phyloP scores from a whole-genome alignment of 2,797 vertebrate species.

The Coregonus sp. region DNA sequence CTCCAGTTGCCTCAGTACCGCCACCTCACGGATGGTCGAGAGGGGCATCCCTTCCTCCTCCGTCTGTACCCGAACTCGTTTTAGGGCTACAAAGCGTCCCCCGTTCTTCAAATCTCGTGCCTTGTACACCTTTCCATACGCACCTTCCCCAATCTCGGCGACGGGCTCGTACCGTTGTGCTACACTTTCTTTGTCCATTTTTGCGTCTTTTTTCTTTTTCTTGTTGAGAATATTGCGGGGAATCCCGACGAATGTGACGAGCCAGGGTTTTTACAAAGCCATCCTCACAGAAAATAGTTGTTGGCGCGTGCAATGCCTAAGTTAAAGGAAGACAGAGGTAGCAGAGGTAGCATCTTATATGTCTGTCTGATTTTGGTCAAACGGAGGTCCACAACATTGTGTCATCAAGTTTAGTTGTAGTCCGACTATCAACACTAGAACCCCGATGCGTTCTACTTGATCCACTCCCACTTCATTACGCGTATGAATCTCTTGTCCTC shows the following conservation, averaged over 20 bases:
- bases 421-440: constrained; percentile 64
- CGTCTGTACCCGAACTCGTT: constrained; percentile 95
- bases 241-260: constrained; percentile 76
- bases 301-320: constrained; percentile 73
- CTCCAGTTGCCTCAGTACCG: constrained; percentile 97
- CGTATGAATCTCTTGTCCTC: constrained; percentile 57
- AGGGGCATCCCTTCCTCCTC: constrained; percentile 97
- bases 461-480: constrained; percentile 64
- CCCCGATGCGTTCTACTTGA: constrained; percentile 57
- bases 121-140: constrained; percentile 98
- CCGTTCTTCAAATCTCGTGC: constrained; percentile 97
- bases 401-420: constrained; percentile 53
- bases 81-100: constrained; percentile 95
- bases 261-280: constrained; percentile 73
- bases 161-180: constrained; percentile 91
- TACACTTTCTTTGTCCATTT: constrained; percentile 80
- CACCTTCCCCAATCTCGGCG: constrained; percentile 97
- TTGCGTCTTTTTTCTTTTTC: constrained; percentile 43
- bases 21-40: constrained; percentile 98
- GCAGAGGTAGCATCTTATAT: constrained; percentile 66
- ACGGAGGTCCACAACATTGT: constrained; percentile 59
- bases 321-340: constrained; percentile 69
- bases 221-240: constrained; percentile 72
- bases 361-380: constrained; percentile 40
- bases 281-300: constrained; percentile 67